These are phyloP conservation scores for Diplolepis rosae DNA, from an alignment of 2,888 invertebrate species.

Conservation along the genomic window DNA sequence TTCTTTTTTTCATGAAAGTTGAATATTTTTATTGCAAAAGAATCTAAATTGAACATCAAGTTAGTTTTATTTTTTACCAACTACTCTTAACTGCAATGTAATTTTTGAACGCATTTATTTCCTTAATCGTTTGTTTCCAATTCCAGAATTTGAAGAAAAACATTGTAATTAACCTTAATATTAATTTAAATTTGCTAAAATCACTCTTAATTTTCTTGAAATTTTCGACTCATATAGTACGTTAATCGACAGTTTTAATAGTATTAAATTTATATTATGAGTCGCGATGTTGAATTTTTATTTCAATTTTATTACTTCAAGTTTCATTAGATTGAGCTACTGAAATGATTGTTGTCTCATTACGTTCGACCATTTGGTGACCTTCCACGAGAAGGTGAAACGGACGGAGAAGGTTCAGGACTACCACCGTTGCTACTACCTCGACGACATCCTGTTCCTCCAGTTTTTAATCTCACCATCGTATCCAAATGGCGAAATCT, in stretches of 20 bases:
- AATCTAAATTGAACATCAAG: not conserved
- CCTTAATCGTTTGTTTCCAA: not conserved
- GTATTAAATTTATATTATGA: too few relatives aligned
- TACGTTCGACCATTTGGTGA: conserved; percentile 68
- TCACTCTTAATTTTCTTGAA: not conserved
- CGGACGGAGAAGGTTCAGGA: conserved; percentile 81
- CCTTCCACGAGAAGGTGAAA: conserved; percentile 66
- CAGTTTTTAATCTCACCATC: conserved; percentile 84
- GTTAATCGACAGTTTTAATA: too few relatives aligned
- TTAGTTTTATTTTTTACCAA: too few relatives aligned
- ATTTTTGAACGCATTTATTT: too few relatives aligned
- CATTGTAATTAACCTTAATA: too few relatives aligned
- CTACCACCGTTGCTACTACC: conserved; percentile 79
- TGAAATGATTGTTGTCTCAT: conserved; percentile 38
- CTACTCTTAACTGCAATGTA: too few relatives aligned
- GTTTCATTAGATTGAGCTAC: conserved; percentile 2
- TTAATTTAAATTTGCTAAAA: not conserved
- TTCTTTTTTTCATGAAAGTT: not conserved
- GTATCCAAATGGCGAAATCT: conserved; percentile 92
- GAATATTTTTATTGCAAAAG: not conserved
- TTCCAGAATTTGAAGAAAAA: not conserved
- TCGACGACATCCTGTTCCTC: conserved; percentile 74
- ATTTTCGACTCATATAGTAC: not conserved
- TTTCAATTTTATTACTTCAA: not conserved
- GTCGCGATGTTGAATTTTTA: too few relatives aligned